These are phyloP conservation scores for Paradisaea rubra DNA, from an alignment of 2,113 vertebrate species.

Conservation along the genomic window DNA sequence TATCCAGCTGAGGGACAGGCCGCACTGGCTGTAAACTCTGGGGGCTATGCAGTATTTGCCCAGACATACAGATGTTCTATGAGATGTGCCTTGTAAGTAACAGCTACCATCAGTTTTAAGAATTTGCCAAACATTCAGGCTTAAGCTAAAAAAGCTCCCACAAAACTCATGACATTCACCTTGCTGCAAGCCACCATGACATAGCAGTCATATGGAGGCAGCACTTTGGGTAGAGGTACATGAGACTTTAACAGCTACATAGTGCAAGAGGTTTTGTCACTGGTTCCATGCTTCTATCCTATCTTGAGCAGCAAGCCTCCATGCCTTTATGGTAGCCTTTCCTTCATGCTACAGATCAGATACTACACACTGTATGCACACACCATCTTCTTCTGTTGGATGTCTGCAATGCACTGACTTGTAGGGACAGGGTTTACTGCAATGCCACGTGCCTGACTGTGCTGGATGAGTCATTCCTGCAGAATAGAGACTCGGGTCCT, in stretches of 20 bases:
- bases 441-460: background rate
- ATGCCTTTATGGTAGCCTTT: background rate
- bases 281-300: background rate
- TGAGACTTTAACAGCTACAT: background rate
- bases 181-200: background rate
- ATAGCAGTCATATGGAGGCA: accelerated
- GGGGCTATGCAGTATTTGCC: background rate
- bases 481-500: background rate
- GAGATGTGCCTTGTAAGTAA: background rate
- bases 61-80: background rate
- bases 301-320: background rate
- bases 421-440: background rate
- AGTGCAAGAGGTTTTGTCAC: background rate
- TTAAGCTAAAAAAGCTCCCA: background rate
- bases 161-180: background rate
- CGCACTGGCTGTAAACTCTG: background rate
- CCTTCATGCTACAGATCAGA: background rate
- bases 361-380: background rate
- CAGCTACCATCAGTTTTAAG: background rate
- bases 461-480: background rate
- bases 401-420: background rate
- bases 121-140: background rate
- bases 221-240: background rate
- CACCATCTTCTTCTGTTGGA: background rate
- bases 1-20: background rate